phyloP scores from a whole-genome alignment of 2,113 vertebrate species.

The Tautogolabrus adspersus region DNA sequence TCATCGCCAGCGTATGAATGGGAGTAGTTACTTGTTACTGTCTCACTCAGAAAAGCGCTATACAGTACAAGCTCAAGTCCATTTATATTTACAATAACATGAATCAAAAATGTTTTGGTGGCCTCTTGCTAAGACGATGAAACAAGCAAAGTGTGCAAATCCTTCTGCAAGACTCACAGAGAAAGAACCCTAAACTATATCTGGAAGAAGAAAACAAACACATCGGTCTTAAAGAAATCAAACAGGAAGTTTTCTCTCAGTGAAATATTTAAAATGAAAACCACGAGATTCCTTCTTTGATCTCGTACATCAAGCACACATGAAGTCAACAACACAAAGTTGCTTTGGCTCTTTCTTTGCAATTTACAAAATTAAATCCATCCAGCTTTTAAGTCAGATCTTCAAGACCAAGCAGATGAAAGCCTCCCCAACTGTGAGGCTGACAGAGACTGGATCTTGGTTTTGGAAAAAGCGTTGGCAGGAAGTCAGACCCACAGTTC shows the following conservation, averaged over 20 bases:
- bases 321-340: background rate
- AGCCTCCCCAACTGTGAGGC: background rate
- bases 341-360: background rate
- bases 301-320: background rate
- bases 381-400: background rate
- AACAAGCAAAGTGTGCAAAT: background rate
- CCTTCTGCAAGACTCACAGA: slow-evolving; percentile 8
- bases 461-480: too few species aligned
- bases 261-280: background rate
- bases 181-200: slow-evolving; percentile 1
- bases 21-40: too few species aligned
- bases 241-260: background rate
- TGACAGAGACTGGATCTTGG: background rate
- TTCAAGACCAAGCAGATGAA: background rate
- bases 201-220: slow-evolving; percentile 14
- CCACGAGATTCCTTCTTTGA: background rate
- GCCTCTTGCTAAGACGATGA: slow-evolving; percentile 6
- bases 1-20: too few species aligned
- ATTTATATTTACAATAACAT: background rate
- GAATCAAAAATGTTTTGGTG: slow-evolving; percentile 27
- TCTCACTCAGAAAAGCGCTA: too few species aligned
- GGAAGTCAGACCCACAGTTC: too few species aligned
- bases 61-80: too few species aligned
- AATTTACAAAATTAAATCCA: background rate
- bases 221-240: too few species aligned